These are phyloP conservation scores for Craterocephalus amniculus DNA, from an alignment of 2,797 vertebrate genomes.

Conservation along the genomic window DNA sequence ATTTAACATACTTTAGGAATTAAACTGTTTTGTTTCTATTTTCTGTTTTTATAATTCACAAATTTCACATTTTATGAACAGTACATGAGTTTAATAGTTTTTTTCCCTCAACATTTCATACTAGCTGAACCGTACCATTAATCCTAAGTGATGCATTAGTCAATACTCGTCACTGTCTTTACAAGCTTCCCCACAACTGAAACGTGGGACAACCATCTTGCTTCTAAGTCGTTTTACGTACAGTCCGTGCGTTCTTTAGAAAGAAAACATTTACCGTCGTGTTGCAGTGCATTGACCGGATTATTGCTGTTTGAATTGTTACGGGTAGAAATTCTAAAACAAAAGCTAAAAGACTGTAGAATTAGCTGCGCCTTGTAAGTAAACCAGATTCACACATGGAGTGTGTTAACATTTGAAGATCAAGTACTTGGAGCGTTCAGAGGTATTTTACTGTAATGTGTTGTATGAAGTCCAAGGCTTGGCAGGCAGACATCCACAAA, in stretches of 20 bases:
- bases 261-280: neutral
- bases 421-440: neutral
- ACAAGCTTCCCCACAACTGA: neutral
- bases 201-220: neutral
- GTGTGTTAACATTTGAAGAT: neutral
- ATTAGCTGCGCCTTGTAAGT: neutral
- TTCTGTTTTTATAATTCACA: no score
- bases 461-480: neutral
- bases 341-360: neutral
- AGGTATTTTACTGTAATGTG: slow-evolving; percentile 3
- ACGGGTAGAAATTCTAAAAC: neutral
- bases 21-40: no score
- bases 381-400: neutral
- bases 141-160: neutral
- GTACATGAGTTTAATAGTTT: no score
- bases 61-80: no score
- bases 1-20: neutral
- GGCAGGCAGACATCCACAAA: neutral
- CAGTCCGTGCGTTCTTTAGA: neutral
- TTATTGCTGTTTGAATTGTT: neutral
- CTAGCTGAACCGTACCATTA: neutral
- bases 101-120: neutral
- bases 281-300: neutral
- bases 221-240: neutral
- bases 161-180: neutral